phyloP scores from a whole-genome alignment of 1,140 invertebrate species.

The Himalopsyche phryganea region DNA sequence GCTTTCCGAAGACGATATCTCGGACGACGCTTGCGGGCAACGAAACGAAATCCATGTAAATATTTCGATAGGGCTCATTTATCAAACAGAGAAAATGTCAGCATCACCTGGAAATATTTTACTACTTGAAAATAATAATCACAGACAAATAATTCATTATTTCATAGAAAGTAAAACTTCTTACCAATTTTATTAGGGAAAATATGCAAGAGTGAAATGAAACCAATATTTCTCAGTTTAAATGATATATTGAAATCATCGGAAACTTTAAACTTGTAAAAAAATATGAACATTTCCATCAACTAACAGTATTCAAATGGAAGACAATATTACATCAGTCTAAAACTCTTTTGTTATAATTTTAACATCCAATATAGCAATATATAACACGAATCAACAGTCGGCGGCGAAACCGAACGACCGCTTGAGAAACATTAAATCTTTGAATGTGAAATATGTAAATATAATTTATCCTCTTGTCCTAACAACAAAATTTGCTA shows the following conservation, averaged over 20 bases:
- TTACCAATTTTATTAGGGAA: background rate
- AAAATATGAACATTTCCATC: slow-evolving; percentile 13
- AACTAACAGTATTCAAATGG: slow-evolving; percentile 11
- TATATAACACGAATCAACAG: too few species aligned
- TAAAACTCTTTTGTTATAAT: background rate
- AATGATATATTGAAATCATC: slow-evolving; percentile 8
- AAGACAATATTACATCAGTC: slow-evolving; percentile 25
- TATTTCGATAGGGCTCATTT: too few species aligned
- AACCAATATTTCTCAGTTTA: background rate
- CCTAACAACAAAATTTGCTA: too few species aligned
- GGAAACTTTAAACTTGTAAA: background rate
- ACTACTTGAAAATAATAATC: slow-evolving; percentile 11
- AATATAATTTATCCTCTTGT: too few species aligned
- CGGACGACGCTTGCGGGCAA: too few species aligned
- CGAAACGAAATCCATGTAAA: too few species aligned
- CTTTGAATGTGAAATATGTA: too few species aligned
- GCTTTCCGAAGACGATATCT: too few species aligned
- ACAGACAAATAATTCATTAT: background rate
- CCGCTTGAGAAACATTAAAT: too few species aligned
- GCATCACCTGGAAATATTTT: slow-evolving; percentile 13
- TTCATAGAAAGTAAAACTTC: background rate
- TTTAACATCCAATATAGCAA: too few species aligned
- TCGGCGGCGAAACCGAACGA: too few species aligned
- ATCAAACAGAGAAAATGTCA: background rate
- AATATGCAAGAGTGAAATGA: slow-evolving; percentile 2